phyloP scores from a whole-genome alignment of 2,888 invertebrate species.

The Chydorus sphaericus region DNA sequence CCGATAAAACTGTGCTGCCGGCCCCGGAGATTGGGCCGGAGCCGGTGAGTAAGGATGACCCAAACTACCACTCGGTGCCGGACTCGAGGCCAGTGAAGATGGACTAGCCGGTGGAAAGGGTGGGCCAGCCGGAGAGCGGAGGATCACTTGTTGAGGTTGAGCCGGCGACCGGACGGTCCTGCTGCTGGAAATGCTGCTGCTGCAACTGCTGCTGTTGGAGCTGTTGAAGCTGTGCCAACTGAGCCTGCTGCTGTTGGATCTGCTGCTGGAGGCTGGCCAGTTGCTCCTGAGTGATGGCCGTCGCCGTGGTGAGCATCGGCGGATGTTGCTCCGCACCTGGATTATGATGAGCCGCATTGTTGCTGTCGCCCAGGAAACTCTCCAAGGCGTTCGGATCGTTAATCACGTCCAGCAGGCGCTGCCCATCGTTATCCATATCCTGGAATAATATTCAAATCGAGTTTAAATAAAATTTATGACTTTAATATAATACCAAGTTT shows the following conservation, averaged over 20 bases:
- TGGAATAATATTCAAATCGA: too few relatives aligned
- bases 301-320: neutral
- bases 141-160: slow-evolving; percentile 14
- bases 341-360: neutral
- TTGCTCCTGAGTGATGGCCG: slow-evolving; percentile 11
- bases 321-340: too few relatives aligned
- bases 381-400: slow-evolving; percentile 26
- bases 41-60: slow-evolving; percentile 28
- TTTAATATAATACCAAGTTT: too few relatives aligned
- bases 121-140: slow-evolving; percentile 16
- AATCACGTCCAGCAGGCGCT: slow-evolving; percentile 27
- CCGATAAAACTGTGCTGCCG: slow-evolving; percentile 17
- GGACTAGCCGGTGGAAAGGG: slow-evolving; percentile 16
- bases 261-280: slow-evolving; percentile 14
- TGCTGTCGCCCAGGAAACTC: slow-evolving; percentile 23
- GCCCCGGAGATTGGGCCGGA: slow-evolving; percentile 31
- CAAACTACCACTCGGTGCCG: neutral
- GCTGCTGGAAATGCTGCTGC: slow-evolving; percentile 3
- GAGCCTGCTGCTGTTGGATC: slow-evolving; percentile 9
- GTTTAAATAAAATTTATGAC: too few relatives aligned
- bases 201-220: slow-evolving; percentile 3
- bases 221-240: neutral
- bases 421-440: slow-evolving; percentile 28
- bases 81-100: slow-evolving; percentile 8
- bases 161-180: slow-evolving; percentile 11